Evolutionary conservation across 2,888 invertebrate genomes (phyloP), one percentile per base, ranked within the genome.

Genomic region (Yponomeuta plumbellus): DNA sequence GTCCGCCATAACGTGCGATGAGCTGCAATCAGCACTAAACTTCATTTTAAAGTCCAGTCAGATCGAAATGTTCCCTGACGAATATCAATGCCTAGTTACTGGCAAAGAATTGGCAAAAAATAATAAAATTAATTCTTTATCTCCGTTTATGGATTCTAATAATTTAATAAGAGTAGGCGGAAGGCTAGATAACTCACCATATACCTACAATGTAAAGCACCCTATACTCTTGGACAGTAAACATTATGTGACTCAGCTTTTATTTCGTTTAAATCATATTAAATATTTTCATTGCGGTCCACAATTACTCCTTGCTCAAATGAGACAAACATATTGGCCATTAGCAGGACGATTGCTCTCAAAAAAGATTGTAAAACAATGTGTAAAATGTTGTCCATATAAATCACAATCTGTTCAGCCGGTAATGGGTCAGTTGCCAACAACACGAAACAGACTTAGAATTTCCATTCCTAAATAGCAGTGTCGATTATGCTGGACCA

Each of bases 201-300:
- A 68, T 21, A 26, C 39, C 13, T 69, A 68, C 61, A 66, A 67
- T 58, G 64, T 67, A 21, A 69, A 69, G 34, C 69, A 69, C 11
- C 69, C 67, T 39, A 68, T 69, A 17, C 52, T 69, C 4, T 22
- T 69, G 21, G 66, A 65, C 63, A 65, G 63, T 20, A 40, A 64
- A 67, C 65, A 70, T 65, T 66, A 68, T 56, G 39, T 69, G 56
- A 71, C 71, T 52, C 68, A 69, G 66, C 64, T 71, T 17, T 63
- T 71, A 17, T 70, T 71, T 57, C 13, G 40, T 20, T 56, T 44
- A 23, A n/a, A 66, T 58, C 70, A 71, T 56, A 63, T 17, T 40
- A 59, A 65, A 56, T 65, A 67, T 21, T 68, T 70, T 40, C 70
- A 71, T 44, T 68, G 68, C 1, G 70, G 70, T 13, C 69, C 69